Conservation (phyloP, 1,140 invertebrate genomes). For the Zaprionus tsacasi region DNA sequence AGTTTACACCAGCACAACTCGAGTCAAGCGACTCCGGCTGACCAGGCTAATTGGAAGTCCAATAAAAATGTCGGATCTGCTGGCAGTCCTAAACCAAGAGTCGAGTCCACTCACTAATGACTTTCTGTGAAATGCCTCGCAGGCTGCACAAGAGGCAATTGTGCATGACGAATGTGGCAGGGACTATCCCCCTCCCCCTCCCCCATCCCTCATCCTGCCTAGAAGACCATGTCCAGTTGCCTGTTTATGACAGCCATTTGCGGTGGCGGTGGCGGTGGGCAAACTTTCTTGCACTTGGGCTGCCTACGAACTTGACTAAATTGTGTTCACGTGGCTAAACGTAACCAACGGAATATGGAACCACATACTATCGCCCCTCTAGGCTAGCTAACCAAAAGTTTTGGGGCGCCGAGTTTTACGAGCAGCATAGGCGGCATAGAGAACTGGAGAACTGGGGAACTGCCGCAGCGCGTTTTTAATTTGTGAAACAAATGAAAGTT, state of each 20-base stretch:
- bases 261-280: constrained; percentile 66
- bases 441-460: too few relatives aligned
- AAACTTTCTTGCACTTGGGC: constrained; percentile 70
- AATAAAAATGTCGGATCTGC: constrained; percentile 82
- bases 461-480: constrained; percentile 65
- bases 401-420: constrained; percentile 64
- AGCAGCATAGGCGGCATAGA: constrained; percentile 9
- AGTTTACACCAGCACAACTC: constrained; percentile 58
- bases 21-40: constrained; percentile 31
- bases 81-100: constrained; percentile 61
- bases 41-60: constrained; percentile 81
- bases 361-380: constrained; percentile 63
- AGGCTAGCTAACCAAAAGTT: constrained; percentile 25
- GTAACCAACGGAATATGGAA: constrained; percentile 25
- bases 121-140: constrained; percentile 72
- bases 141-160: constrained; percentile 68
- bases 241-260: constrained; percentile 79
- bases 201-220: not conserved
- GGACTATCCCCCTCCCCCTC: constrained; percentile 12
- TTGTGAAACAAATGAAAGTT: constrained; percentile 82
- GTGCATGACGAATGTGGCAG: constrained; percentile 80
- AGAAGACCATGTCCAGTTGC: constrained; percentile 21
- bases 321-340: constrained; percentile 68
- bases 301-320: constrained; percentile 48
- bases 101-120: constrained; percentile 78